A percentile compares a stretch with the other conserved stretches of the same genome.
phyloP scores from a whole-genome alignment of 2,113 vertebrate species.

The Empidonax traillii region DNA sequence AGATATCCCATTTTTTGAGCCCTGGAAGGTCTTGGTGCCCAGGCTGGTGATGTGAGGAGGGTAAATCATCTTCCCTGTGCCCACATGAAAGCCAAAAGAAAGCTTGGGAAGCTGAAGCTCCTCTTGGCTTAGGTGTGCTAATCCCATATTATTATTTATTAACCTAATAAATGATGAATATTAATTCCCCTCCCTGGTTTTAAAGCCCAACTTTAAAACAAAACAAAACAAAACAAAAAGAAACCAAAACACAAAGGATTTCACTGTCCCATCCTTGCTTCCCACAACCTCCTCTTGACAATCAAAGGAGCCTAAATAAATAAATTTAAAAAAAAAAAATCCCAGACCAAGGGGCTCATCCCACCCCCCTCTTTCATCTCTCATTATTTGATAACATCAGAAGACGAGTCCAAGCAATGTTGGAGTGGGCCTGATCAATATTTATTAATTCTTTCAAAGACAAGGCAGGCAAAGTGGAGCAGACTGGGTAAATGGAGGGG shows the following conservation, averaged over 20 bases:
- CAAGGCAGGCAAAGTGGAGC: slow-evolving; percentile 70
- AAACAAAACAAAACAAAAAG: not conserved
- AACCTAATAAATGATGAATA: not conserved
- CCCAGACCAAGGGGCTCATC: slow-evolving; percentile 67
- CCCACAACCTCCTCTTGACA: slow-evolving; percentile 9
- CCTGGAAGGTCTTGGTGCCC: not conserved
- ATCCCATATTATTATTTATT: not conserved
- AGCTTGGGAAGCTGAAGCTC: not conserved
- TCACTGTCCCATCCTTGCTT: not conserved
- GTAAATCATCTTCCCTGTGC: not conserved
- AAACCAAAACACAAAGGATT: not conserved
- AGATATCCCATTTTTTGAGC: not conserved
- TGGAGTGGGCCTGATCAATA: slow-evolving; percentile 79
- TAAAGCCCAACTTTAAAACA: not conserved
- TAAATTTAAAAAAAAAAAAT: slow-evolving; percentile 44
- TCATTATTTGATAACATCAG: slow-evolving; percentile 83
- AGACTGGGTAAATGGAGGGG: slow-evolving; percentile 68
- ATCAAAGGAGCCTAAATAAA: slow-evolving; percentile 69
- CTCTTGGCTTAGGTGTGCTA: not conserved
- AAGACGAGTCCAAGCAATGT: slow-evolving; percentile 71
- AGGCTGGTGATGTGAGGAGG: not conserved
- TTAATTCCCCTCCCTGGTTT: not conserved
- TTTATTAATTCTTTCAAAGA: slow-evolving; percentile 81
- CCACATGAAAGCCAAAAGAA: fast-evolving
- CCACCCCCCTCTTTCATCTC: slow-evolving; percentile 74